Evolutionary conservation across 2,113 vertebrate genomes (phyloP), one percentile per base, ranked within the genome.

Genomic region (Anhinga anhinga): DNA sequence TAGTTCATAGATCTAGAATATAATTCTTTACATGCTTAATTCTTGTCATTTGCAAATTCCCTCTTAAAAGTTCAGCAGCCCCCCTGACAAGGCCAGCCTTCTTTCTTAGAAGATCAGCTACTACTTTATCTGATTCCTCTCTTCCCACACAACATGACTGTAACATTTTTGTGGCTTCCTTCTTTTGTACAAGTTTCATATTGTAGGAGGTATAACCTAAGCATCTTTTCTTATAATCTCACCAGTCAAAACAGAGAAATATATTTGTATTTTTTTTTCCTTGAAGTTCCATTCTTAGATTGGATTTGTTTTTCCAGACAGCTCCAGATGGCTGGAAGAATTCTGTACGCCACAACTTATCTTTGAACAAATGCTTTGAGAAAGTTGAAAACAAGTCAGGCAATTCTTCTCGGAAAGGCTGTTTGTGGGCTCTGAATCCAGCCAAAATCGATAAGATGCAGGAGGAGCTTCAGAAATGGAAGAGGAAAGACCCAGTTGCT

Each of bases 311-410:
- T 95, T 93, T 96, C 95, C 96, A 99, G 99, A 99, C 99, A 17
- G 99, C 99, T 17, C 99, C 99, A 7, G 99, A 99, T 34, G 99
- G 99, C 40, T 99, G 99, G 99, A 99, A 99, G 98, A 99, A 99
- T 98, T 99, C 99, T 0, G 99, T 99, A 56, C 99, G 99, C 59
- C 99, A 99, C 98, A 99, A 99, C 83, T 98, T 99, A 9, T 99
- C 99, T 34, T 95, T 99, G 95, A 99, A 99, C 98, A 99, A 99
- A 92, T 99, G 99, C 96, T 99, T 99, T n/a, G 99, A 99, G 97
- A 99, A 99, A 92, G 99, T 99, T 15, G 99, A 99, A 96, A 99
- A 99, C 97, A 99, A 99, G 93, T 99, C 98, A 0, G 99, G 99
- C 19, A 99, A 98, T 91, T 98, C 99, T 2, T 99, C 99, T 38